These are phyloP conservation scores for Lepeophtheirus nordmannii DNA, from an alignment of 2,888 invertebrate genomes.

Conservation along the genomic window DNA sequence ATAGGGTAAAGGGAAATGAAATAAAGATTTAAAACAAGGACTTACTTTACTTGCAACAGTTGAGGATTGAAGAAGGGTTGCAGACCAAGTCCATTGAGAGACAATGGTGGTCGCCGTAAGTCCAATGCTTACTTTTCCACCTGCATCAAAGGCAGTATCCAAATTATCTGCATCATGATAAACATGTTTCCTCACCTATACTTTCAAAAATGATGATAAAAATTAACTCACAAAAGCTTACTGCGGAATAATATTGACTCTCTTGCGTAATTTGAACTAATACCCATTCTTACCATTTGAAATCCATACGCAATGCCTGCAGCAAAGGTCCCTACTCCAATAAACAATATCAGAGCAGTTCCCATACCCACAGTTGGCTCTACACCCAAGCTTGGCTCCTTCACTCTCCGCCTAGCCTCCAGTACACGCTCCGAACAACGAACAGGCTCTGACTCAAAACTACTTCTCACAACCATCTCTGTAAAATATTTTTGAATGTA, in stretches of 20 bases:
- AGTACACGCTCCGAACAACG: too few relatives aligned
- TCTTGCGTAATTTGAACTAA: background rate
- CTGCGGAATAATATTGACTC: background rate
- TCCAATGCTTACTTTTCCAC: constrained; percentile 34
- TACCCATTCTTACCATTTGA: constrained; percentile 19
- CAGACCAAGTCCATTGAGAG: constrained; percentile 37
- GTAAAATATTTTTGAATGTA: too few relatives aligned
- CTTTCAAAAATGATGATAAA: background rate
- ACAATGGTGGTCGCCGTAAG: constrained; percentile 35
- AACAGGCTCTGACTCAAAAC: too few relatives aligned
- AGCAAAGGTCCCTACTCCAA: constrained; percentile 21
- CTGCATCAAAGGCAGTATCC: constrained; percentile 36
- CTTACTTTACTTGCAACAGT: constrained; percentile 34
- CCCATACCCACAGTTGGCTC: constrained; percentile 20
- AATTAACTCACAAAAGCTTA: background rate
- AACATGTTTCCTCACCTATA: constrained; percentile 24
- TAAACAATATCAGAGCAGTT: constrained; percentile 15
- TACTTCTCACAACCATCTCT: too few relatives aligned
- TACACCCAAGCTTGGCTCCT: constrained; percentile 1
- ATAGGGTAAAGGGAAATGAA: background rate
- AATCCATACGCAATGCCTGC: constrained; percentile 22
- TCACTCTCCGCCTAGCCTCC: too few relatives aligned
- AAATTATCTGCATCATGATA: constrained; percentile 30
- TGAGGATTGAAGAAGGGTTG: constrained; percentile 34
- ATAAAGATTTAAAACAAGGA: constrained; percentile 5